A percentile compares a stretch with the other conserved stretches of the same genome.
Conservation (phyloP, 1,140 invertebrate genomes). For the Dreissena polymorpha region DNA sequence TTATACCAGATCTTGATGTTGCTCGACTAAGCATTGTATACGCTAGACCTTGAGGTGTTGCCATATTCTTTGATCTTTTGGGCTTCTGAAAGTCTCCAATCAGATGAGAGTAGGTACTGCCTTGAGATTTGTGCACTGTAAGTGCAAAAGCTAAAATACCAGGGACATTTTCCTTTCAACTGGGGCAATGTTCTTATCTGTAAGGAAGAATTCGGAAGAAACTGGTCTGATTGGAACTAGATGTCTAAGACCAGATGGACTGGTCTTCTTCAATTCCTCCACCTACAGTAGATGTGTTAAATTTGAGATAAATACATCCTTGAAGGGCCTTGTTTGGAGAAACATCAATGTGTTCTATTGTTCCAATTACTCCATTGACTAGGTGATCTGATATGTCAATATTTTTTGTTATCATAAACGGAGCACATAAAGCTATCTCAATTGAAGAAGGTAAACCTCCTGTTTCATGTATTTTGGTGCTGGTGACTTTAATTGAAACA, state of each 20-base stretch:
- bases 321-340: slow-evolving; percentile 15
- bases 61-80: slow-evolving; percentile 26
- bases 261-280: slow-evolving; percentile 21
- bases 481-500: slow-evolving; percentile 15
- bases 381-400: slow-evolving; percentile 42
- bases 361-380: slow-evolving; percentile 41
- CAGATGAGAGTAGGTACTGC: slow-evolving; percentile 18
- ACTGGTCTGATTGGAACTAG: slow-evolving; percentile 23
- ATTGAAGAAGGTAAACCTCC: slow-evolving; percentile 25
- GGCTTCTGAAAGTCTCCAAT: slow-evolving; percentile 18
- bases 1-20: slow-evolving; percentile 15
- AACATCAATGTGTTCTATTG: slow-evolving; percentile 34
- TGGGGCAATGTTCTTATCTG: slow-evolving; percentile 15
- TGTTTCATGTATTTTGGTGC: slow-evolving; percentile 22
- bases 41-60: slow-evolving; percentile 32
- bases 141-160: slow-evolving; percentile 30
- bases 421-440: slow-evolving; percentile 20
- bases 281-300: slow-evolving; percentile 5
- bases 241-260: slow-evolving; percentile 20
- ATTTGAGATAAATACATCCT: slow-evolving; percentile 22
- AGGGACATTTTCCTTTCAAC: slow-evolving; percentile 37
- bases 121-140: slow-evolving; percentile 31
- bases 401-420: slow-evolving; percentile 45
- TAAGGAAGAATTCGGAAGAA: slow-evolving; percentile 30
- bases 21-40: slow-evolving; percentile 35